Evolutionary conservation across 1,140 invertebrate genomes (phyloP).

Genomic region (Mercenaria mercenaria): DNA sequence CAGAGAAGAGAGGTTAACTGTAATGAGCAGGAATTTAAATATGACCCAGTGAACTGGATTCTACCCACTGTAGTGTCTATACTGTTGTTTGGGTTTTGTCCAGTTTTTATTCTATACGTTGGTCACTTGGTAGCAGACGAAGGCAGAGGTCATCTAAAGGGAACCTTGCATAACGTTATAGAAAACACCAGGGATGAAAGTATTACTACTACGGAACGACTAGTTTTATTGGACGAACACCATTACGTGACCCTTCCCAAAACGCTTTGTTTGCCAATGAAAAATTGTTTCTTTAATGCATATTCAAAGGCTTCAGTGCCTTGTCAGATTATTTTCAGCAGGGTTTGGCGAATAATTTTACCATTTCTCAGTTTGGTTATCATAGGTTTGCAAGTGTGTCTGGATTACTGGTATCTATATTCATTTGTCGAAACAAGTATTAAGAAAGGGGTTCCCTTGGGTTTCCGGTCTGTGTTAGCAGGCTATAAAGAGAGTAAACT

Average conservation of each 20-base stretch:
- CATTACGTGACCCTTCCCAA: constrained; percentile 3
- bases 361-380: constrained; percentile 31
- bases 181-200: neutral
- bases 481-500: constrained; percentile 40
- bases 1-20: neutral
- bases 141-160: neutral
- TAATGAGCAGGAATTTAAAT: constrained; percentile 7
- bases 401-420: constrained; percentile 20
- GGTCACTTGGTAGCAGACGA: neutral
- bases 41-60: constrained; percentile 51
- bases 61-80: constrained; percentile 49
- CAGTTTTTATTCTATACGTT: constrained; percentile 31
- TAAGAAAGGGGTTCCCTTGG: constrained; percentile 40
- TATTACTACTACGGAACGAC: neutral
- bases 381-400: constrained; percentile 26
- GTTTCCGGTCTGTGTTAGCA: constrained; percentile 45
- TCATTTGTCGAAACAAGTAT: constrained; percentile 19
- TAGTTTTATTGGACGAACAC: constrained; percentile 2
- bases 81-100: constrained; percentile 33
- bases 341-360: neutral
- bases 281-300: neutral
- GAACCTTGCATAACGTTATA: neutral
- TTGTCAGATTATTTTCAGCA: neutral
- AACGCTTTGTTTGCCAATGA: neutral
- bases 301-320: neutral